phyloP scores from a whole-genome alignment of 2,888 invertebrate genomes.

The Bhutanitis thaidina region DNA sequence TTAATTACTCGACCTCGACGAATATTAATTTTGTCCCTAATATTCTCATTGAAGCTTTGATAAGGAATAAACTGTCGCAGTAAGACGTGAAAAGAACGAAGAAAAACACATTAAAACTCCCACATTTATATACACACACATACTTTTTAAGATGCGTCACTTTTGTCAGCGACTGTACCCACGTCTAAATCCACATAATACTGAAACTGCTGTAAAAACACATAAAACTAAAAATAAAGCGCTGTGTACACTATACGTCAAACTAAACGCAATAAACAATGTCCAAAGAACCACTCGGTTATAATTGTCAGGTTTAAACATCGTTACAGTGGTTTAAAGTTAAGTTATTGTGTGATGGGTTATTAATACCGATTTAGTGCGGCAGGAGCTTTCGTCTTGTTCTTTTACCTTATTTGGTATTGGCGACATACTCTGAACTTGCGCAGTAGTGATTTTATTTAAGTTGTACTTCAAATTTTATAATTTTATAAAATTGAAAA shows the following conservation, averaged over 20 bases:
- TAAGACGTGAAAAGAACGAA: background rate
- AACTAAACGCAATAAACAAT: conserved; percentile 57
- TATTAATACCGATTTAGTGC: conserved; percentile 35
- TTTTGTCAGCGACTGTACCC: conserved; percentile 22
- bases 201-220: conserved; percentile 56
- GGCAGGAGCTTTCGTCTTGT: conserved; percentile 2
- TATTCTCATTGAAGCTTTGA: too few relatives aligned
- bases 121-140: background rate
- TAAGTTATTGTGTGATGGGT: conserved; percentile 50
- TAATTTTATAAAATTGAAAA: too few relatives aligned
- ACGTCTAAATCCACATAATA: conserved; percentile 32
- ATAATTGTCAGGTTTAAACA: conserved; percentile 64
- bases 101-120: background rate
- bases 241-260: conserved; percentile 46
- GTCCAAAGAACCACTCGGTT: conserved; percentile 49
- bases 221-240: conserved; percentile 59
- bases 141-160: conserved; percentile 16
- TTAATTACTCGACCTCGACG: too few relatives aligned
- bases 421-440: too few relatives aligned
- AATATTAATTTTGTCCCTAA: too few relatives aligned
- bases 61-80: too few relatives aligned
- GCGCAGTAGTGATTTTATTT: background rate
- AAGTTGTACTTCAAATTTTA: background rate
- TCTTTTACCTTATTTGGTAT: background rate
- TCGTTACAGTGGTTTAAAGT: conserved; percentile 44